phyloP scores from a whole-genome alignment of 2,797 vertebrate genomes.

The Spinus pinus region DNA sequence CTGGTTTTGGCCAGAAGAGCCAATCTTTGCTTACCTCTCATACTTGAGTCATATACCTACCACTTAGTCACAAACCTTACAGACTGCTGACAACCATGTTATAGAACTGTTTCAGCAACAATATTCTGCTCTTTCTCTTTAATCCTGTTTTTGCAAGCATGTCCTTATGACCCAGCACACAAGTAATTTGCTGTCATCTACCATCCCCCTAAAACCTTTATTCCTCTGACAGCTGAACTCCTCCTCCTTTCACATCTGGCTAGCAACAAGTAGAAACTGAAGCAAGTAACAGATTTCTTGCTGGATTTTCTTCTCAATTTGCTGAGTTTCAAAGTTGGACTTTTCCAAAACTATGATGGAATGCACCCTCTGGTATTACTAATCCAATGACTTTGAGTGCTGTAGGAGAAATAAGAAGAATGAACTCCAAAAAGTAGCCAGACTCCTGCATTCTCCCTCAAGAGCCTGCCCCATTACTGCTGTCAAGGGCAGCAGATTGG shows the following conservation, averaged over 20 bases:
- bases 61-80: background rate
- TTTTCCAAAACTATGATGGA: background rate
- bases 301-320: background rate
- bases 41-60: background rate
- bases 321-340: background rate
- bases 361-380: background rate
- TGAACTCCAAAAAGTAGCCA: background rate
- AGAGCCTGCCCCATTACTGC: background rate
- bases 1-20: background rate
- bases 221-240: background rate
- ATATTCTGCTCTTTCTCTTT: background rate
- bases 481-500: background rate
- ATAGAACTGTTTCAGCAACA: background rate
- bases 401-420: background rate
- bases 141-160: background rate
- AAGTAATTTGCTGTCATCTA: background rate
- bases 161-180: background rate
- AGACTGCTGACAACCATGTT: background rate
- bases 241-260: background rate
- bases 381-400: background rate
- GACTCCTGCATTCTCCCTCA: background rate
- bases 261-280: background rate
- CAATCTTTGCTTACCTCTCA: background rate
- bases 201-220: background rate
- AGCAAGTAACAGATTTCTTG: background rate